These are phyloP conservation scores for Gymnoscopelus microlampas DNA, from an alignment of 2,797 vertebrate species.

Conservation along the genomic window DNA sequence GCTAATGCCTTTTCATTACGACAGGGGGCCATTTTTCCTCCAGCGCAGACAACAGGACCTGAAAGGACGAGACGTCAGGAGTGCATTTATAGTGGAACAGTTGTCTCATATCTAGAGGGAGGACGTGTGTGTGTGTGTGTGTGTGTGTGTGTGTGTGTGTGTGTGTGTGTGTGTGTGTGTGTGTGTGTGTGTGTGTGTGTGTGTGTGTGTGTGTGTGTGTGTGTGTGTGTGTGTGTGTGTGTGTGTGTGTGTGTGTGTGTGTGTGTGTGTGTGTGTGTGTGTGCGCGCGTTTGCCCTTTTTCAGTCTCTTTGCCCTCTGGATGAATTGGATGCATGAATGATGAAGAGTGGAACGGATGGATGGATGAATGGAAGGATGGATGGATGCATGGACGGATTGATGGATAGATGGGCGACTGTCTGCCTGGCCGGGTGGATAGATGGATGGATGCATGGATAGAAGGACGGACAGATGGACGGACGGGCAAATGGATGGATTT, in stretches of 20 bases:
- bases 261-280: conserved; percentile 15
- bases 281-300: background rate
- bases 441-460: background rate
- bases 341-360: background rate
- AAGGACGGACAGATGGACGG: background rate
- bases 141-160: conserved; percentile 18
- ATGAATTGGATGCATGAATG: background rate
- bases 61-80: conserved; percentile 40
- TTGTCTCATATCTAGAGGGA: conserved; percentile 6
- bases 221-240: too few species aligned
- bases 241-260: background rate
- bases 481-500: too few species aligned
- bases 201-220: too few species aligned
- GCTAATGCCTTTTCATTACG: conserved; percentile 54
- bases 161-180: too few species aligned
- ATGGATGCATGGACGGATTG: background rate
- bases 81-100: conserved; percentile 30
- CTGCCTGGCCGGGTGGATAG: background rate
- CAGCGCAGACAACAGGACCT: conserved; percentile 30
- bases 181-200: too few species aligned
- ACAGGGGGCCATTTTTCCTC: conserved; percentile 24
- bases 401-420: conserved; percentile 1
- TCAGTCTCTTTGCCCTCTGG: conserved; percentile 10
- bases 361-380: background rate
- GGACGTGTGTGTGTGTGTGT: conserved; percentile 1